Evolutionary conservation across 2,888 invertebrate species (phyloP).

Genomic region (Loripinus fragilis): DNA sequence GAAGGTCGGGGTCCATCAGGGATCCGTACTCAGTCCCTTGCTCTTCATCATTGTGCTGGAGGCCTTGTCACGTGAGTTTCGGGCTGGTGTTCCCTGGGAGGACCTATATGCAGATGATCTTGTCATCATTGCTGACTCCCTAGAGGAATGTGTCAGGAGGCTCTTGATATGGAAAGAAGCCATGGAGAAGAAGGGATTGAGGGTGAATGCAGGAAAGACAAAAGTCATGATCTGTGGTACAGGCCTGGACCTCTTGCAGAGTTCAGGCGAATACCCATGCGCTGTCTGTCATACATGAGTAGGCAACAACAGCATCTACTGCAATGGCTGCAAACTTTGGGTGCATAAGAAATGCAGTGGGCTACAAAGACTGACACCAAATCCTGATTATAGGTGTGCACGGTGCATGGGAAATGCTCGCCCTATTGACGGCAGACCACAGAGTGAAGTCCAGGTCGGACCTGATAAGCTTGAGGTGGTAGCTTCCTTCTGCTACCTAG

Average conservation of each 20-base stretch:
- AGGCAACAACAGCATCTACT: background rate
- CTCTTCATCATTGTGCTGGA: constrained; percentile 6
- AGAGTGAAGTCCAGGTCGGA: too few relatives aligned
- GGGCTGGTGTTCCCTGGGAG: background rate
- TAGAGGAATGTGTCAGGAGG: background rate
- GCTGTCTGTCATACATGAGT: background rate
- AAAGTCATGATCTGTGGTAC: background rate
- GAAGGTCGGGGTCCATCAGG: background rate
- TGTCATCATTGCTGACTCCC: background rate
- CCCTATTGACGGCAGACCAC: too few relatives aligned
- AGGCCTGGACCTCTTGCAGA: background rate
- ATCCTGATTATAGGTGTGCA: background rate
- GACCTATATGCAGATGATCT: background rate
- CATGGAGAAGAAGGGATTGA: background rate
- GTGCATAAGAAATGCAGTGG: background rate
- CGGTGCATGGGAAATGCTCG: too few relatives aligned
- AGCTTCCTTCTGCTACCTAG: too few relatives aligned
- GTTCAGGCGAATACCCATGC: background rate
- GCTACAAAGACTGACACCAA: background rate
- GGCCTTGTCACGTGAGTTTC: background rate
- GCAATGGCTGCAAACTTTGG: background rate
- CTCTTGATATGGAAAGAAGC: background rate
- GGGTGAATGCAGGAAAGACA: background rate
- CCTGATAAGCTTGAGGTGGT: too few relatives aligned
- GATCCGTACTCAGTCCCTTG: background rate